Evolutionary conservation across 2,113 vertebrate species (phyloP).

Genomic region (Microtus ochrogaster): DNA sequence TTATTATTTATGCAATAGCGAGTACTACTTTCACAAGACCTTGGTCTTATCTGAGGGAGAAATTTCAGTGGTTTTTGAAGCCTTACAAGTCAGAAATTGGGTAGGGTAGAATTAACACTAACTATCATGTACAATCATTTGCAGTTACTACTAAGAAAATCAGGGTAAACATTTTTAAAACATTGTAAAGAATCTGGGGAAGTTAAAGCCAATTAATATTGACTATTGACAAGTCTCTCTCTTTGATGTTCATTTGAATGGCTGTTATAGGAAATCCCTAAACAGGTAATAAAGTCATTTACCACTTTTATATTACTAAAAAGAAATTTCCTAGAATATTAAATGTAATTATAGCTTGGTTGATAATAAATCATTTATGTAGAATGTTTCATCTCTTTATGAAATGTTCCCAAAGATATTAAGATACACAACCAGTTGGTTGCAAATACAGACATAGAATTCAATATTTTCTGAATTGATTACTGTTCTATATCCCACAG

Average conservation of each 20-base stretch:
- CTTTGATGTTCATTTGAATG: not conserved
- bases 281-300: not conserved
- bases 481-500: not conserved
- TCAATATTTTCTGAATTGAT: not conserved
- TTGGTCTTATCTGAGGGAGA: not conserved
- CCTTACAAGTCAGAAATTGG: no score
- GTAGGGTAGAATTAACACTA: accelerated
- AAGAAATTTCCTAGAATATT: not conserved
- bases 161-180: not conserved
- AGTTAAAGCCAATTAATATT: not conserved
- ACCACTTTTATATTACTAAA: not conserved
- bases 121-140: not conserved
- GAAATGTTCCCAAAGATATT: not conserved
- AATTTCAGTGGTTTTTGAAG: not conserved
- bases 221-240: not conserved
- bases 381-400: not conserved
- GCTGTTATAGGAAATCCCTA: no score
- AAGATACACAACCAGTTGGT: not conserved
- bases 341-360: not conserved
- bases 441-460: not conserved
- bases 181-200: not conserved
- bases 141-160: no score
- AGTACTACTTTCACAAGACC: not conserved
- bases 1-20: not conserved
- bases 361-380: not conserved